A percentile compares a stretch with the other conserved stretches of the same genome.
Conservation (phyloP, 1,140 invertebrate genomes). For the Trichoplusia ni region DNA sequence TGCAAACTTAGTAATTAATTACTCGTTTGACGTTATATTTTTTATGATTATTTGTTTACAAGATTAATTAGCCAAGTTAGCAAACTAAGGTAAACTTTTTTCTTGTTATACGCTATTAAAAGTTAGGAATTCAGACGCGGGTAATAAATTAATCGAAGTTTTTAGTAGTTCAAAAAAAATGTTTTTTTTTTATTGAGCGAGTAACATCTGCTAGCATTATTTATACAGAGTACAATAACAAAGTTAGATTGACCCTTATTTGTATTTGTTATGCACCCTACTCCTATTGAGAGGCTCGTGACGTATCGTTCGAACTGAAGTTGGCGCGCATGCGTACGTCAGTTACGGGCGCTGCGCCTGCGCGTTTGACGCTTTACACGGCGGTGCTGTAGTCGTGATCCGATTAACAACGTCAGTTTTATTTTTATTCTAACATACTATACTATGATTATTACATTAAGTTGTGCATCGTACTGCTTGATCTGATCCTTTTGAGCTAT, state of each 20-base stretch:
- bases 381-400: conserved; percentile 79
- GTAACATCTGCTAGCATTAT: conserved; percentile 6
- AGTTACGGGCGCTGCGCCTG: conserved; percentile 77
- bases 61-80: too few relatives aligned
- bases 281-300: conserved; percentile 37
- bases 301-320: conserved; percentile 59
- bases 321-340: conserved; percentile 73
- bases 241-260: conserved; percentile 18
- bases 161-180: too few relatives aligned
- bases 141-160: too few relatives aligned
- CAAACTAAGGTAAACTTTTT: too few relatives aligned
- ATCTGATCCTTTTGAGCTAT: conserved; percentile 43
- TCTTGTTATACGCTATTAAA: too few relatives aligned
- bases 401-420: conserved; percentile 80
- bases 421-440: conserved; percentile 47
- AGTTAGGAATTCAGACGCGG: too few relatives aligned
- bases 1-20: too few relatives aligned
- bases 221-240: conserved; percentile 1
- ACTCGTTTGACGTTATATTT: too few relatives aligned
- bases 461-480: conserved; percentile 52
- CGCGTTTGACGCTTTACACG: conserved; percentile 78
- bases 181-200: neutral
- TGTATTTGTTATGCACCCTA: conserved; percentile 28
- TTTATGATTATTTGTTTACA: too few relatives aligned
- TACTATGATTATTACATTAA: conserved; percentile 30